These are phyloP conservation scores for Palythoa grandiflora DNA, from an alignment of 92 coral and sea anemone species.

Conservation along the genomic window DNA sequence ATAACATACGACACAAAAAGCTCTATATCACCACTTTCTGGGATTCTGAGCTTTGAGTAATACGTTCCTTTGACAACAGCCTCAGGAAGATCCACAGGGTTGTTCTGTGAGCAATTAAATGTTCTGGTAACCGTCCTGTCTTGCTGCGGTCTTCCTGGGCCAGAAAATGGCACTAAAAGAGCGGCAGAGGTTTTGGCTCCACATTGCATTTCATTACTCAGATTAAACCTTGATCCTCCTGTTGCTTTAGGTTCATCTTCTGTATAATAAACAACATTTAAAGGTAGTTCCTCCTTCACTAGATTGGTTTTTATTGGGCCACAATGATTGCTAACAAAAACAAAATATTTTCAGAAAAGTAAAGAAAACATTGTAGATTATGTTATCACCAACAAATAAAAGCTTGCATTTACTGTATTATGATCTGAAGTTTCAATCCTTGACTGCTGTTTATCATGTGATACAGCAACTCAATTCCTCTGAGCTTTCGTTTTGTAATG, in stretches of 20 bases:
- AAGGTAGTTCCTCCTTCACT: background rate
- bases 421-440: too few species aligned
- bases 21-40: conserved; percentile 76
- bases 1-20: conserved; percentile 84
- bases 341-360: too few species aligned
- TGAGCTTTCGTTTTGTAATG: too few species aligned
- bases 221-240: background rate
- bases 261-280: background rate
- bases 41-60: conserved; percentile 72
- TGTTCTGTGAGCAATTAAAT: background rate
- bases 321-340: too few species aligned
- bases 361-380: too few species aligned
- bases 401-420: too few species aligned
- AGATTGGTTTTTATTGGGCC: background rate
- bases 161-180: conserved; percentile 22
- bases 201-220: background rate
- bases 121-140: background rate
- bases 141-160: conserved; percentile 54
- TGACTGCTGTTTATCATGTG: too few species aligned
- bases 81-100: conserved; percentile 72
- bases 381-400: too few species aligned
- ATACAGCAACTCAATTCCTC: too few species aligned
- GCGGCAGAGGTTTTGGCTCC: background rate
- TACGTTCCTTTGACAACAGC: conserved; percentile 86
- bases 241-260: background rate